These are phyloP conservation scores for Clistopyga incitator DNA, from an alignment of 2,888 invertebrate genomes.

Conservation along the genomic window DNA sequence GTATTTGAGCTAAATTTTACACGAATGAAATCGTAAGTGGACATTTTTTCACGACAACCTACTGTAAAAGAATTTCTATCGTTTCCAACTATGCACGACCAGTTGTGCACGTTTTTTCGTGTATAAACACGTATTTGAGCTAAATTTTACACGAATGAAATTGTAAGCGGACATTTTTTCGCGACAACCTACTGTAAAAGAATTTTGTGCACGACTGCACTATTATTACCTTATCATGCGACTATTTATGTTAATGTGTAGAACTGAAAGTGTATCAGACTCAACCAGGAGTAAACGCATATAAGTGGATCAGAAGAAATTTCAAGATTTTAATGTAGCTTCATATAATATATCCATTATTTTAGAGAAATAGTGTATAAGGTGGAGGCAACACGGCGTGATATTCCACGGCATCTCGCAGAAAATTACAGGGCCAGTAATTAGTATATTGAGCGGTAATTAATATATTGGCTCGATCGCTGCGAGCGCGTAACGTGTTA, in stretches of 20 bases:
- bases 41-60: neutral
- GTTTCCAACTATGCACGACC: too few species aligned
- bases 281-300: neutral
- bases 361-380: slow-evolving; percentile 43
- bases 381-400: slow-evolving; percentile 44
- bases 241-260: neutral
- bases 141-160: too few species aligned
- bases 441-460: slow-evolving; percentile 83
- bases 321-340: neutral
- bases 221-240: slow-evolving; percentile 7
- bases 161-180: too few species aligned
- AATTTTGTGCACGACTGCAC: neutral
- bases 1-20: too few species aligned
- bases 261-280: neutral
- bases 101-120: too few species aligned
- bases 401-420: slow-evolving; percentile 75
- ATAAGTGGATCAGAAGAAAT: neutral
- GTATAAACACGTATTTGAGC: too few species aligned
- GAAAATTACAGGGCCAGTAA: slow-evolving; percentile 81
- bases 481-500: slow-evolving; percentile 77
- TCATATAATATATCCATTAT: neutral
- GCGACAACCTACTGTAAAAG: neutral
- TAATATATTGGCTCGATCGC: slow-evolving; percentile 79
- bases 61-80: too few species aligned
- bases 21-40: too few species aligned